A percentile compares a stretch with the other conserved stretches of the same genome.
These are phyloP conservation scores for Pseudotriccus pelzelni DNA, from an alignment of 2,797 vertebrate genomes.

Conservation along the genomic window DNA sequence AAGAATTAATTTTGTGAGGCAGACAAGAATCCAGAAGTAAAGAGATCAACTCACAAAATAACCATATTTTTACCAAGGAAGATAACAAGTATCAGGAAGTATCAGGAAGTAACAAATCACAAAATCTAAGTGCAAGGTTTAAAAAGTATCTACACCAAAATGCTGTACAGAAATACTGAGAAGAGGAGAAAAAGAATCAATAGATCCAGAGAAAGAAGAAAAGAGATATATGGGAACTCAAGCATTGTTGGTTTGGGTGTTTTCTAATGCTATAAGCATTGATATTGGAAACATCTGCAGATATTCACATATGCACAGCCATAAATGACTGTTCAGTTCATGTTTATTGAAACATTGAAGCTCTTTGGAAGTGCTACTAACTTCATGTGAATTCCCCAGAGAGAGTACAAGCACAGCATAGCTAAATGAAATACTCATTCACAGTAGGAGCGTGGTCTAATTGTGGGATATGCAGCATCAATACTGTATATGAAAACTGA, in stretches of 20 bases:
- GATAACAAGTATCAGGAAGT: not conserved
- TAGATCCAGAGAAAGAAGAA: not conserved
- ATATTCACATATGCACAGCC: not conserved
- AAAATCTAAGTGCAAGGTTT: not conserved
- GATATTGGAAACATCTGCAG: not conserved
- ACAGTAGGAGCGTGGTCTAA: not conserved
- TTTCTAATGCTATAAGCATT: not conserved
- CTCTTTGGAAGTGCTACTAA: not conserved
- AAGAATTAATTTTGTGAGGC: not conserved
- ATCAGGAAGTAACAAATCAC: not conserved
- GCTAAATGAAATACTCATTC: slow-evolving; percentile 23
- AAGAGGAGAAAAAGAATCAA: not conserved
- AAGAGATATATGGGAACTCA: not conserved
- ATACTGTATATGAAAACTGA: not conserved
- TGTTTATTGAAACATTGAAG: not conserved
- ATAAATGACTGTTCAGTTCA: not conserved
- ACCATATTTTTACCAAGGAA: not conserved
- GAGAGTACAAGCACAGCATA: not conserved
- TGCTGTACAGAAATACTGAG: not conserved
- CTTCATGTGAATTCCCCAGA: not conserved
- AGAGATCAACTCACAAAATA: not conserved
- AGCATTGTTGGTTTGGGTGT: fast-evolving
- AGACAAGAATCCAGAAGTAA: not conserved
- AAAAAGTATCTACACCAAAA: not conserved
- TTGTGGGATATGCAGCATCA: not conserved